Evolutionary conservation across 2,797 vertebrate species (phyloP).

Genomic region (Acanthurus lineatus): DNA sequence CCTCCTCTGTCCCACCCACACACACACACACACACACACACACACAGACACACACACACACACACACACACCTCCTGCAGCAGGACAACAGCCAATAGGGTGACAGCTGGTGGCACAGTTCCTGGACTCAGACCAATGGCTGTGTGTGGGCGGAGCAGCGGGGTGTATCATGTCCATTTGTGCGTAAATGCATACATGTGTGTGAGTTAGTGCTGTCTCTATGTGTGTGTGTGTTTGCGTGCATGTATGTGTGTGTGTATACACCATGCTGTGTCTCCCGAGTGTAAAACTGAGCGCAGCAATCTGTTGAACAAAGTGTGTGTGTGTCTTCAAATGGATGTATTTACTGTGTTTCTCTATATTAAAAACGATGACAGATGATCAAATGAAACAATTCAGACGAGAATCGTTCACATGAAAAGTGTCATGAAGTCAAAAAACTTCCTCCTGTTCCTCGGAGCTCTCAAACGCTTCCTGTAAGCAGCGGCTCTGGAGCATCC

Average conservation of each 20-base stretch:
- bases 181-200: conserved; percentile 6
- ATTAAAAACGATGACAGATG: no score
- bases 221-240: conserved; percentile 1
- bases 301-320: conserved; percentile 27
- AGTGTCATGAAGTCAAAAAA: no score
- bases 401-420: no score
- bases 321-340: neutral
- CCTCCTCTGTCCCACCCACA: neutral
- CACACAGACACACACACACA: neutral
- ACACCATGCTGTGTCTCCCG: conserved; percentile 9
- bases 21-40: neutral
- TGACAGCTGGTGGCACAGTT: conserved; percentile 66
- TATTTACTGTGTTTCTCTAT: no score
- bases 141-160: conserved; percentile 40
- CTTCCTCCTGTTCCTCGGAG: no score
- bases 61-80: conserved; percentile 1
- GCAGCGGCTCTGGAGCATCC: no score
- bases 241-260: neutral
- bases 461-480: no score
- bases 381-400: no score
- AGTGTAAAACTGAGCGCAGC: conserved; percentile 17
- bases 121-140: conserved; percentile 55
- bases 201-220: conserved; percentile 1
- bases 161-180: conserved; percentile 19
- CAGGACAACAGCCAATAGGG: conserved; percentile 55